phyloP scores from a whole-genome alignment of 2,113 vertebrate genomes.

The Melospiza melodia region DNA sequence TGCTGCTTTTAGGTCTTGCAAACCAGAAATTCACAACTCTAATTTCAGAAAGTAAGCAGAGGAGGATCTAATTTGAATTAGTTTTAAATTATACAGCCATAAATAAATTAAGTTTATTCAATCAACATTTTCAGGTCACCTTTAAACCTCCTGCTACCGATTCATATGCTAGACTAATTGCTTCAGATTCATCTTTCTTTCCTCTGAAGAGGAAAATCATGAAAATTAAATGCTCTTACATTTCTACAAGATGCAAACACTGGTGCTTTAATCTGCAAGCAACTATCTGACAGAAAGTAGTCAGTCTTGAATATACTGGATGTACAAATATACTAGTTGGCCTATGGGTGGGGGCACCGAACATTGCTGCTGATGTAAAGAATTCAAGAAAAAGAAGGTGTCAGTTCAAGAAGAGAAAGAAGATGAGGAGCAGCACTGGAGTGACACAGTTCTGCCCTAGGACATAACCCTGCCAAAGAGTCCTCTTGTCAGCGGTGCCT shows the following conservation, averaged over 20 bases:
- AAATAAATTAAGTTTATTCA: constrained; percentile 48
- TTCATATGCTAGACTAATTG: constrained; percentile 18
- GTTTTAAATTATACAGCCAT: constrained; percentile 12
- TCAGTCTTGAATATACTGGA: background rate
- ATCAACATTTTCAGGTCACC: constrained; percentile 31
- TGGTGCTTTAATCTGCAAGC: background rate
- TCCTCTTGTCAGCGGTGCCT: background rate
- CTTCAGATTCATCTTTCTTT: constrained; percentile 23
- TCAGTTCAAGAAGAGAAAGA: constrained; percentile 12
- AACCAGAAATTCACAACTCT: background rate
- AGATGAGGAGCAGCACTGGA: background rate
- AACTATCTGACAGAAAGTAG: background rate
- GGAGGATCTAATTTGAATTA: constrained; percentile 28
- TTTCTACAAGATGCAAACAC: background rate
- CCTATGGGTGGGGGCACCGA: background rate
- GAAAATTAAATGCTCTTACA: background rate
- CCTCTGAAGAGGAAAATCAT: background rate
- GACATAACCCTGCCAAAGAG: background rate
- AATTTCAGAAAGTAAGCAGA: constrained; percentile 23
- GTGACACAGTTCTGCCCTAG: constrained; percentile 22
- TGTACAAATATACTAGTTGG: background rate
- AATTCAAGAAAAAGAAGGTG: constrained; percentile 25
- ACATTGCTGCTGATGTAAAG: background rate
- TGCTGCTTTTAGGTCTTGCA: background rate
- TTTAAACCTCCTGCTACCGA: constrained; percentile 15